Evolutionary conservation across 2,888 invertebrate genomes (phyloP), one percentile per base, ranked within the genome.

Genomic region (Campoletis raptor): DNA sequence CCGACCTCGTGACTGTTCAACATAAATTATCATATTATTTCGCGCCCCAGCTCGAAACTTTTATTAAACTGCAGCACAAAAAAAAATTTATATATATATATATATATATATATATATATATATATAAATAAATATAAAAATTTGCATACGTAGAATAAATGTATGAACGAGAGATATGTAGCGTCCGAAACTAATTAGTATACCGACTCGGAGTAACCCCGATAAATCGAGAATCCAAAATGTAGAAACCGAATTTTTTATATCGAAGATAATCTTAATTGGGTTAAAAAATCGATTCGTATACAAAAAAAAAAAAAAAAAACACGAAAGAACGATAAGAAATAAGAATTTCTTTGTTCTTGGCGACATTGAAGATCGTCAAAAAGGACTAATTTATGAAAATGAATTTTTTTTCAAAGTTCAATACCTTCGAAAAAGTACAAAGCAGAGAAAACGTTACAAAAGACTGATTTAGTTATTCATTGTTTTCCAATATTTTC

Each of bases 1-100:
- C 91, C 91, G 92, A 93, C 93, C 92, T 90, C 83, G 70, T 78
- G 81, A 78, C 40, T 30, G 54, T 72, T 94, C 91, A 92, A 91
- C 94, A 94, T 94, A 93, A 91, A 94, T 94, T 94, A 93, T 90
- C 93, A 94, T 94, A 91, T 86, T 83, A 77, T 40, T 83, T 81
- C 37, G 66, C 57, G 66, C 74, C 45, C 76, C 37, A 67, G 64
- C 54, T 77, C 83, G 83, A 45, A 21, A 81, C 54, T 80, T 81
- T 86, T 86, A 78, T 86, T 86, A 78, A 37, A 76, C 61, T 18
- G n/a, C 54, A 77, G 21, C 48, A 80, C 57, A 10, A 15, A 24
- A 40, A n/a, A 18, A 72, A 61, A 77, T 69, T 40, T 36, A 54
- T 72, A 66, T 76, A 61, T 30, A 73, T 36, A 61, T 21, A 76